A percentile compares a stretch with the other conserved stretches of the same genome.
Evolutionary conservation across 2,888 invertebrate genomes (phyloP).

Genomic region (Rutpela maculata): DNA sequence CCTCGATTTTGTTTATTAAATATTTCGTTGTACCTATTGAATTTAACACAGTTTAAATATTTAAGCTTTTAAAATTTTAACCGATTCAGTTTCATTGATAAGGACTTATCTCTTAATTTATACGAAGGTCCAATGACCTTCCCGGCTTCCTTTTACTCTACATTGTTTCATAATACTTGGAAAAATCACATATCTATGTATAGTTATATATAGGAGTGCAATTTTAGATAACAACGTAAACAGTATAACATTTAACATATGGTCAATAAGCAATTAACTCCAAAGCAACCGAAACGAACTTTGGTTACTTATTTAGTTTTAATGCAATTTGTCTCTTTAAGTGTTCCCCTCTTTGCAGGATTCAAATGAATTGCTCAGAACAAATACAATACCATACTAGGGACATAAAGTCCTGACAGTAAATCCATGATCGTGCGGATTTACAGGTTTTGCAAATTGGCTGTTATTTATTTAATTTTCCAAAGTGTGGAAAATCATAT

Average conservation of each 20-base stretch:
- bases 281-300: background rate
- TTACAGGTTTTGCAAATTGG: too few relatives aligned
- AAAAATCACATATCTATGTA: conserved; percentile 33
- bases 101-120: conserved; percentile 33
- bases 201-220: conserved; percentile 24
- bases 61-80: conserved; percentile 18
- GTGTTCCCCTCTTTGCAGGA: too few relatives aligned
- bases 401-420: too few relatives aligned
- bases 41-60: conserved; percentile 20
- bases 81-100: conserved; percentile 30
- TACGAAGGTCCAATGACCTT: conserved; percentile 40
- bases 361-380: too few relatives aligned
- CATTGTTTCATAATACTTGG: conserved; percentile 32
- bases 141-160: conserved; percentile 30
- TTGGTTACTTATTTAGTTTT: background rate
- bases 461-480: too few relatives aligned
- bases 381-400: too few relatives aligned
- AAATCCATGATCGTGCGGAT: too few relatives aligned
- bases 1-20: too few relatives aligned
- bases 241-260: background rate
- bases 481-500: too few relatives aligned
- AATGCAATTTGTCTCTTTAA: too few relatives aligned
- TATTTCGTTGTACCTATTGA: too few relatives aligned
- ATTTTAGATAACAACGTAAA: conserved; percentile 20
- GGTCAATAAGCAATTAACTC: background rate